Evolutionary conservation across 2,797 vertebrate genomes (phyloP), one percentile per base, ranked within the genome.

Genomic region (Miopithecus talapoin): DNA sequence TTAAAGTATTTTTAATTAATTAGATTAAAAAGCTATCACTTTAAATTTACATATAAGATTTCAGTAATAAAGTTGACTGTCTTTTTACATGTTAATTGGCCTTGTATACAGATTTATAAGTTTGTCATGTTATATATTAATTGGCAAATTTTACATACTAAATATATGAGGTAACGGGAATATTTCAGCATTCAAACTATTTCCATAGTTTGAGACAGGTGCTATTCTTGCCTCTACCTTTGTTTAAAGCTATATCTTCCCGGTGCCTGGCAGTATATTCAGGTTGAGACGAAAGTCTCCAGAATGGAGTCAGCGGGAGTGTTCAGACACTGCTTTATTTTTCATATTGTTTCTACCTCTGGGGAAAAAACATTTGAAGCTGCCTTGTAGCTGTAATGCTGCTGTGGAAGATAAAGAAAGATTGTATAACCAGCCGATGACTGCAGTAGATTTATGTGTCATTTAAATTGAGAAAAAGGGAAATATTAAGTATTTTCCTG

Each of bases 401-500:
- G 36, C 41, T 76, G 46, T n/a, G 76, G 87, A 91, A 97, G 28
- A 83, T 57, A 64, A 84, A 87, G 53, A 24, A 64, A 89, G 1
- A 28, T 53, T 55, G 19, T 75, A 24, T 74, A 84, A 41, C 5
- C 36, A 89, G 53, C 0, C 78, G 16, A 87, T 79, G 50, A 91
- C 53, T 85, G 0, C 39, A 61, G 50, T 64, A 85, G 13, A 90
- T 59, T 92, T 74, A 89, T 28, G 6, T 57, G 8, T 11, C 41
- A 86, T 89, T 88, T 92, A 94, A 92, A 95, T 83, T 76, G 79
- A 94, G 26, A 96, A 84, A 10, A 84, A 83, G 21, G 8, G 8
- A 85, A 89, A 22, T 70, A 81, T 36, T 89, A 83, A 84, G 4
- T 78, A 24, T 64, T 88, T 84, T 76, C 16, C 8, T 64, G 33